Conservation (phyloP, 2,113 vertebrate genomes). For the Phrynocephalus versicolor region DNA sequence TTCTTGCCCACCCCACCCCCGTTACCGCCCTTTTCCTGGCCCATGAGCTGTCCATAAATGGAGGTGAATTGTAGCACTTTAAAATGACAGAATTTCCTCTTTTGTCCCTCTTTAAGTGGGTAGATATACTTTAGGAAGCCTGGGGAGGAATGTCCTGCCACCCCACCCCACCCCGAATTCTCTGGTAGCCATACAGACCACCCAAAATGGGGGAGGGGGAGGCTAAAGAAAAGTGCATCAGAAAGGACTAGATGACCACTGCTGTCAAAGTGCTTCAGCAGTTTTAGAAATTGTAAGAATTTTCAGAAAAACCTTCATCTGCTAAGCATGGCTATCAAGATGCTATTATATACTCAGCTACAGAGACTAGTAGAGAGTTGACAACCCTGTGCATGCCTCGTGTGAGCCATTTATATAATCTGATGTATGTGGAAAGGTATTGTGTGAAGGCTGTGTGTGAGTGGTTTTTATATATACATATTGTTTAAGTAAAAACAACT, state of each 20-base stretch:
- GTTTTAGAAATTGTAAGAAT: not conserved
- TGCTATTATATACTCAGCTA: not conserved
- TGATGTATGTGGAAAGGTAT: not conserved
- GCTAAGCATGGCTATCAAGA: not conserved
- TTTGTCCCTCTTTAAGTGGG: not conserved
- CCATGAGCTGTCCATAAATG: too few species aligned
- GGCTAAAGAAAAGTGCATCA: too few species aligned
- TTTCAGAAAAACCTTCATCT: not conserved
- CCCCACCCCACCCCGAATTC: too few species aligned
- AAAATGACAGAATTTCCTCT: not conserved
- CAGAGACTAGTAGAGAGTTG: not conserved
- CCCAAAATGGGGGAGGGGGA: too few species aligned
- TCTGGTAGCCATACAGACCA: too few species aligned
- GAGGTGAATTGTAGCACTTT: not conserved
- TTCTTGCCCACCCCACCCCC: too few species aligned
- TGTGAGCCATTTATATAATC: not conserved
- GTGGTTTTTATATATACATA: not conserved
- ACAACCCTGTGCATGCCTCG: not conserved
- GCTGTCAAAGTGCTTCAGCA: not conserved
- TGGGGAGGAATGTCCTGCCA: too few species aligned
- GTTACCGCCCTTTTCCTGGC: too few species aligned
- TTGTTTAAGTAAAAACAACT: too few species aligned
- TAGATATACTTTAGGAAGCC: not conserved
- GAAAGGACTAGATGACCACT: too few species aligned
- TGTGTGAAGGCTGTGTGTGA: not conserved